These are phyloP conservation scores for Gobius niger DNA, from an alignment of 2,113 vertebrate genomes.

Conservation along the genomic window DNA sequence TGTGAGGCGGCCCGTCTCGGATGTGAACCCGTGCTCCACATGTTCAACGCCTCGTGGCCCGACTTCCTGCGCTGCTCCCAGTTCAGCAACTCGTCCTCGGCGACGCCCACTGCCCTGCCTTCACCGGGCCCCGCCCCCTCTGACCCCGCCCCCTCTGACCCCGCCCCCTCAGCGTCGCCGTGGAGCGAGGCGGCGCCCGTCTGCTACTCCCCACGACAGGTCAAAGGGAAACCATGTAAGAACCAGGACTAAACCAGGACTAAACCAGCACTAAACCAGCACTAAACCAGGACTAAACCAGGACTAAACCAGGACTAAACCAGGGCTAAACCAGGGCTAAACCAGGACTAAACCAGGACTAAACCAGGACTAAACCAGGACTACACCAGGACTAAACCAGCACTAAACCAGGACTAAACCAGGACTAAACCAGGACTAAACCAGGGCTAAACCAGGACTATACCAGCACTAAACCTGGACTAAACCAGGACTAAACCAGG, in stretches of 20 bases:
- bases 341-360: too few species aligned
- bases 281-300: constrained; percentile 64
- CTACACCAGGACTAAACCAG: too few species aligned
- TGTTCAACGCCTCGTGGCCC: constrained; percentile 94
- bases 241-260: constrained; percentile 19
- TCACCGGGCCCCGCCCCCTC: neutral
- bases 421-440: too few species aligned
- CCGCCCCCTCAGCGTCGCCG: neutral
- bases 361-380: too few species aligned
- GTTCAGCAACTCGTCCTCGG: constrained; percentile 72
- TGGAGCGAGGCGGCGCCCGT: neutral
- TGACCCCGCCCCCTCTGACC: neutral
- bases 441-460: too few species aligned
- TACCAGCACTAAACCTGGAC: too few species aligned
- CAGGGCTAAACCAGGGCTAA: too few species aligned
- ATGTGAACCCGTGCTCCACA: constrained; percentile 89
- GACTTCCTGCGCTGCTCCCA: constrained; percentile 92
- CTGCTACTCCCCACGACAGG: constrained; percentile 84
- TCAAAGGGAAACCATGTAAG: constrained; percentile 83
- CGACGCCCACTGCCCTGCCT: neutral
- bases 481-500: too few species aligned
- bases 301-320: neutral
- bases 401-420: too few species aligned
- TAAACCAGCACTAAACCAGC: constrained; percentile 64
- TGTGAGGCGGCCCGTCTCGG: constrained; percentile 91